Percentiles rank a stretch among this genome's conserved stretches.
These are phyloP conservation scores for Ptychochromis oligacanthus DNA, from an alignment of 2,113 vertebrate species.

Conservation along the genomic window DNA sequence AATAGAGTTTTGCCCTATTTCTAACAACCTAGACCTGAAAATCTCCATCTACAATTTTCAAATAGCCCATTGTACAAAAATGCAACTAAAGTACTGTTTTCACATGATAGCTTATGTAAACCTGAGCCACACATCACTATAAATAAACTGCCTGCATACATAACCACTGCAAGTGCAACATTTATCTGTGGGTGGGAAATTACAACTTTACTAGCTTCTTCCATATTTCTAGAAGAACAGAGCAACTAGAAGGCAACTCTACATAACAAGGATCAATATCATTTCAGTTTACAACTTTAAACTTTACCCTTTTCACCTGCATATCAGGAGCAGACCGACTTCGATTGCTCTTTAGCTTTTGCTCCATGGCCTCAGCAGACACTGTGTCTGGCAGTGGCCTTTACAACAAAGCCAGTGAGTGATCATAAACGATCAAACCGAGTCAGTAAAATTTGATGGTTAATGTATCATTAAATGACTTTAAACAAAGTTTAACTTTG, in stretches of 20 bases:
- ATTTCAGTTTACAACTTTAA: neutral
- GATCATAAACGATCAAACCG: neutral
- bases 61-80: neutral
- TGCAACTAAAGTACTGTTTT: neutral
- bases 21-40: neutral
- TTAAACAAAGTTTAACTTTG: neutral
- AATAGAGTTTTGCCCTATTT: neutral
- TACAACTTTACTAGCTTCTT: conserved; percentile 4
- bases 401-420: neutral
- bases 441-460: neutral
- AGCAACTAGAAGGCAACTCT: neutral
- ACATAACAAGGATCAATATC: neutral
- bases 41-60: neutral
- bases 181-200: conserved; percentile 21
- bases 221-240: neutral
- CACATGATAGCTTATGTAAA: conserved; percentile 21
- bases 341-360: neutral
- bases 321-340: neutral
- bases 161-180: neutral
- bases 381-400: neutral
- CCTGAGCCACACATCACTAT: conserved; percentile 2
- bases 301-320: neutral
- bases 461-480: conserved; percentile 10
- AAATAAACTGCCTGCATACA: conserved; percentile 13
- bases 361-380: neutral